Percentiles rank a stretch among this genome's conserved stretches.
phyloP scores from a whole-genome alignment of 2,113 vertebrate species.

The Clarias batrachus region DNA sequence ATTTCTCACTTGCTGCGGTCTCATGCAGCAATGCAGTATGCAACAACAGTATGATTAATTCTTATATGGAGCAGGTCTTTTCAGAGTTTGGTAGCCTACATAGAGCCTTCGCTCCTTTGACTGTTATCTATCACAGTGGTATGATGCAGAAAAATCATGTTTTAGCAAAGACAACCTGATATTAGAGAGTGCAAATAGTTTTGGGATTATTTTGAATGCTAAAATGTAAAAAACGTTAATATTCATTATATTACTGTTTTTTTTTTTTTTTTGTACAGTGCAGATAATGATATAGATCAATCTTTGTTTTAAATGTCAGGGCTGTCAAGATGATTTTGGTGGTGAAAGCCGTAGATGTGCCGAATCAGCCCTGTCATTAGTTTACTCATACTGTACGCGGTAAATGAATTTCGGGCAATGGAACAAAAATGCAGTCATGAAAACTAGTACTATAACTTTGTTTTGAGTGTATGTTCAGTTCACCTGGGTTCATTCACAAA shows the following conservation, averaged over 20 bases:
- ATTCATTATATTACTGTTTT: neutral
- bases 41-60: neutral
- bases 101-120: neutral
- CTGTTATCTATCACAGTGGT: neutral
- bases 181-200: constrained; percentile 28
- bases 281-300: neutral
- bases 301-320: neutral
- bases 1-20: constrained; percentile 6
- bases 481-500: neutral
- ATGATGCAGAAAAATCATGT: neutral
- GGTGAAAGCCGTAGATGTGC: neutral
- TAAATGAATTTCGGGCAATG: neutral
- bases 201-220: neutral
- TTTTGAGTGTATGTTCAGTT: neutral
- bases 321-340: constrained; percentile 1
- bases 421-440: neutral
- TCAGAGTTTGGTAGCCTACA: neutral
- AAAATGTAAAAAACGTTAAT: neutral
- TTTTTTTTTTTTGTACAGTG: neutral
- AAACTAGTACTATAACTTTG: no score
- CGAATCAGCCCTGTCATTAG: neutral
- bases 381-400: neutral
- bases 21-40: constrained; percentile 28
- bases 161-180: neutral
- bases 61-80: constrained; percentile 3